Percentiles rank a stretch among this genome's conserved stretches.
phyloP scores from a whole-genome alignment of 2,113 vertebrate species.

The Cavia porcellus region DNA sequence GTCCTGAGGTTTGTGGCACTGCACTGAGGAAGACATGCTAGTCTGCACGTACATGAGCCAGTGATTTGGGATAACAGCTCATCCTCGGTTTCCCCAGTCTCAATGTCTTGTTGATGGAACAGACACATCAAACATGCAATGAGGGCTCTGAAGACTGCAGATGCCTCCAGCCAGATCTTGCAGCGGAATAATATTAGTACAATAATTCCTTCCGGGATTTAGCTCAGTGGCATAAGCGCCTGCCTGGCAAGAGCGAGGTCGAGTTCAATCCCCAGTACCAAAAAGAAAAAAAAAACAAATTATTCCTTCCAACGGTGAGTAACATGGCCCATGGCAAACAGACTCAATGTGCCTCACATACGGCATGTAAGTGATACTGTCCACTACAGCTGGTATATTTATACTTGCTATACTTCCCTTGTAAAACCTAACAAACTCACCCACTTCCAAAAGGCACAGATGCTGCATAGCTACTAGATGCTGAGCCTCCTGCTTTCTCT shows the following conservation, averaged over 20 bases:
- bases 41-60: conserved; percentile 49
- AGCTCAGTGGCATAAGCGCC: too few relatives aligned
- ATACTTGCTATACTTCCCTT: not conserved
- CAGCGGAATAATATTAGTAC: not conserved
- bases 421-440: conserved; percentile 44
- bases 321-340: not conserved
- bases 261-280: too few relatives aligned
- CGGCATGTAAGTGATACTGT: not conserved
- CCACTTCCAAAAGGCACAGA: not conserved
- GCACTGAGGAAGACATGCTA: not conserved
- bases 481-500: not conserved
- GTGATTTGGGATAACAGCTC: conserved; percentile 56
- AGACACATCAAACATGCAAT: not conserved
- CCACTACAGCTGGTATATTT: not conserved
- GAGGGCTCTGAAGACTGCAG: not conserved
- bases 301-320: not conserved
- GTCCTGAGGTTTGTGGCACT: not conserved
- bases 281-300: not conserved
- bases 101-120: conserved; percentile 40
- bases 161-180: conserved; percentile 16
- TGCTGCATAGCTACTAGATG: not conserved
- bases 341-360: not conserved
- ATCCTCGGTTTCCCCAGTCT: conserved; percentile 33
- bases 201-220: not conserved
- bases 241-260: too few relatives aligned